Conservation (phyloP, 2,797 vertebrate species). For the Siniperca obscura region DNA sequence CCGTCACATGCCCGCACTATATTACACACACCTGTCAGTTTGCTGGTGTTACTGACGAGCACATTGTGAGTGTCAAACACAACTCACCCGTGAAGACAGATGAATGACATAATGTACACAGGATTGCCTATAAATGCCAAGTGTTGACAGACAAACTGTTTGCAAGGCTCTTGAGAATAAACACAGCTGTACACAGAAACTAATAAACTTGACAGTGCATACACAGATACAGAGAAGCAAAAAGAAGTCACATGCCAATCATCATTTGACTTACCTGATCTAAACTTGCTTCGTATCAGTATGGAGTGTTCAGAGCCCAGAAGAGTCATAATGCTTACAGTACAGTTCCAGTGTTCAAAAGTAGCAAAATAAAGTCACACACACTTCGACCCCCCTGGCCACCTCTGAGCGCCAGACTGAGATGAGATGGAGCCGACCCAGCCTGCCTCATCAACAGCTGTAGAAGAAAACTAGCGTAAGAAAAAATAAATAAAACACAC, state of each 20-base stretch:
- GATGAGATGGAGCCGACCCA: slow-evolving; percentile 68
- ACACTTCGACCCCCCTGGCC: slow-evolving; percentile 44
- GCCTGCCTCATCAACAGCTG: slow-evolving; percentile 66
- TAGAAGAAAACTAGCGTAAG: slow-evolving; percentile 14
- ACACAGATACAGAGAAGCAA: not conserved
- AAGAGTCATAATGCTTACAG: slow-evolving; percentile 94
- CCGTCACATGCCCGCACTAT: slow-evolving; percentile 17
- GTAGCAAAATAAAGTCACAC: slow-evolving; percentile 66
- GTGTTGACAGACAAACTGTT: slow-evolving; percentile 36
- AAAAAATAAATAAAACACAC: slow-evolving; percentile 26
- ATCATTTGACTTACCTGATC: slow-evolving; percentile 93
- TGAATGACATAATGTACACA: slow-evolving; percentile 22
- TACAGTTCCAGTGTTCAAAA: slow-evolving; percentile 87
- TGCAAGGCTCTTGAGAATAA: not conserved
- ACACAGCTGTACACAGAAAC: slow-evolving; percentile 6
- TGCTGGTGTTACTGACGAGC: slow-evolving; percentile 30
- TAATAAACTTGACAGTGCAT: not conserved
- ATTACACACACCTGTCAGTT: slow-evolving; percentile 60
- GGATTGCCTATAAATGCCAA: slow-evolving; percentile 4
- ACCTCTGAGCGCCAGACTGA: slow-evolving; percentile 75
- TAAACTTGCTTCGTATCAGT: slow-evolving; percentile 99
- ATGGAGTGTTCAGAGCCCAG: slow-evolving; percentile 98
- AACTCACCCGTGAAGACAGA: slow-evolving; percentile 19
- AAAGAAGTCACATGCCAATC: not conserved
- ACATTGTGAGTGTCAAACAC: slow-evolving; percentile 15